These are phyloP conservation scores for Drosophila limbata DNA, from an alignment of 2,888 invertebrate genomes.

Conservation along the genomic window DNA sequence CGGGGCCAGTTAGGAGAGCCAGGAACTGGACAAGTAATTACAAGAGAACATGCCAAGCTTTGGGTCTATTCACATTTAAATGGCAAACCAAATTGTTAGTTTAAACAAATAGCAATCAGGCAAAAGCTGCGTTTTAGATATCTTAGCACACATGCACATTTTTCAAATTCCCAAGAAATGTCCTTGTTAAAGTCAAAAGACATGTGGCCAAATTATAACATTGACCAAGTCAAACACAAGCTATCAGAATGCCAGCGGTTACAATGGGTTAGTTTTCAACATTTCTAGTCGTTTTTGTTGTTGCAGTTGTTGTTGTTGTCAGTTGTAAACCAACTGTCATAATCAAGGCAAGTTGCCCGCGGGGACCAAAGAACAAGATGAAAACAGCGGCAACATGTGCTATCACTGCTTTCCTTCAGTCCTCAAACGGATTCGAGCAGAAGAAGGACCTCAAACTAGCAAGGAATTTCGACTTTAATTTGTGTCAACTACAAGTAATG, in stretches of 20 bases:
- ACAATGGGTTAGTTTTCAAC: slow-evolving; percentile 51
- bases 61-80: slow-evolving; percentile 58
- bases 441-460: slow-evolving; percentile 18
- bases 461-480: slow-evolving; percentile 34
- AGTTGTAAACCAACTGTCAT: slow-evolving; percentile 74
- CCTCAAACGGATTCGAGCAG: slow-evolving; percentile 22
- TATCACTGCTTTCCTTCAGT: slow-evolving; percentile 27
- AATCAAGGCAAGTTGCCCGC: slow-evolving; percentile 75
- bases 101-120: slow-evolving; percentile 56
- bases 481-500: background rate
- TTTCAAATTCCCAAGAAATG: slow-evolving; percentile 57
- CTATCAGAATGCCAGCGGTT: slow-evolving; percentile 24
- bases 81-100: slow-evolving; percentile 56
- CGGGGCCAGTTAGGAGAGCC: slow-evolving; percentile 49
- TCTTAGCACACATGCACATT: slow-evolving; percentile 8
- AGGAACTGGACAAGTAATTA: slow-evolving; percentile 68
- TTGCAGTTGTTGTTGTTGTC: slow-evolving; percentile 34
- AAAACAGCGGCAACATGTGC: slow-evolving; percentile 58
- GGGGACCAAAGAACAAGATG: slow-evolving; percentile 47
- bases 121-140: slow-evolving; percentile 44
- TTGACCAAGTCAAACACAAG: slow-evolving; percentile 60
- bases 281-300: slow-evolving; percentile 21
- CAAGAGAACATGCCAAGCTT: slow-evolving; percentile 69
- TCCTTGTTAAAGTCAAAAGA: slow-evolving; percentile 57
- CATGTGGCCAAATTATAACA: slow-evolving; percentile 67